Percentiles rank a stretch among this genome's conserved stretches.
These are phyloP conservation scores for Xestoiulus laeticollis DNA, from an alignment of 2,888 invertebrate species.

Conservation along the genomic window DNA sequence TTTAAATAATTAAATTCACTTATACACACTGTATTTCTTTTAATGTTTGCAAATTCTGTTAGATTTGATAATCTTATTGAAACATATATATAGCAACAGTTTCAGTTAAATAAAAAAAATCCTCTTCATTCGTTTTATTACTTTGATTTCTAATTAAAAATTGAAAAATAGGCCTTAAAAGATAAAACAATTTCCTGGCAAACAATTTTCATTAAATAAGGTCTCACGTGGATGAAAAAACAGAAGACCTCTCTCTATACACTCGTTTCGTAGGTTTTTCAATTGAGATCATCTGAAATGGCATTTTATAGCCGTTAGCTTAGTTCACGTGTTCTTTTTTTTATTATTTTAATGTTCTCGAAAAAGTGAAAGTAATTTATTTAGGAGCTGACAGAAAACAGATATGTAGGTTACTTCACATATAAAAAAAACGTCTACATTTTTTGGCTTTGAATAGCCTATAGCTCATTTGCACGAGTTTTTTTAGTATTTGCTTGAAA, in stretches of 20 bases:
- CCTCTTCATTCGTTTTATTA: not conserved
- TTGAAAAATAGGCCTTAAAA: not conserved
- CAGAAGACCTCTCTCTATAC: not conserved
- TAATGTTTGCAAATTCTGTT: too few relatives aligned
- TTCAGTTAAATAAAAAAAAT: not conserved
- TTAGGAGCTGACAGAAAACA: not conserved
- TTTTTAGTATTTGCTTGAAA: not conserved
- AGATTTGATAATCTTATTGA: too few relatives aligned
- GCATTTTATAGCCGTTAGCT: not conserved
- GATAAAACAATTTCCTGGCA: not conserved
- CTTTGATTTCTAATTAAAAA: not conserved
- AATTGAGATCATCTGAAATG: not conserved
- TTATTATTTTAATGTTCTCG: not conserved
- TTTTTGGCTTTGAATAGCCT: not conserved
- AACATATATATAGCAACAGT: not conserved
- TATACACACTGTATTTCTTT: not conserved
- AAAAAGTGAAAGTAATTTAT: constrained; percentile 27
- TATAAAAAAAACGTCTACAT: not conserved
- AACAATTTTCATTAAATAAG: not conserved
- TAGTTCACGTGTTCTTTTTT: not conserved
- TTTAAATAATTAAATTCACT: not conserved
- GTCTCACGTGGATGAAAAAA: constrained; percentile 17
- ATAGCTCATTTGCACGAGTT: constrained; percentile 29
- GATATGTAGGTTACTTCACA: not conserved
- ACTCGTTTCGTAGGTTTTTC: not conserved